phyloP scores from a whole-genome alignment of 2,888 invertebrate genomes.

The Ptilodon capucinus region DNA sequence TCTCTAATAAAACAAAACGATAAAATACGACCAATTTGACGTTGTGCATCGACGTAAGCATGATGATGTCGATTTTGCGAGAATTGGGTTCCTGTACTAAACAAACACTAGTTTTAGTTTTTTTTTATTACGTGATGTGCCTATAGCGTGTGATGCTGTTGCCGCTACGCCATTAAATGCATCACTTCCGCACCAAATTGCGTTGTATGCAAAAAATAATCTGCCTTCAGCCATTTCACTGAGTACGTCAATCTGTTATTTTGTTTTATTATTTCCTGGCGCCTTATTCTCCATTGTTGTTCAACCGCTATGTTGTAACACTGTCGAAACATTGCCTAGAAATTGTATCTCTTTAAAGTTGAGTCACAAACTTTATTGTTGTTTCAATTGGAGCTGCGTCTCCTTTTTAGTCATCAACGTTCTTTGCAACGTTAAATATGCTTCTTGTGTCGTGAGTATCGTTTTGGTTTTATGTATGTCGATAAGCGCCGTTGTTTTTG shows the following conservation, averaged over 20 bases:
- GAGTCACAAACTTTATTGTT: conserved; percentile 34
- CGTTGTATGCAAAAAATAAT: conserved; percentile 7
- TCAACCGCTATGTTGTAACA: conserved; percentile 14
- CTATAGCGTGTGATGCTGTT: neutral
- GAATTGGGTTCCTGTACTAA: too few species aligned
- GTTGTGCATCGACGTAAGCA: too few species aligned
- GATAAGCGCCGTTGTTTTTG: neutral
- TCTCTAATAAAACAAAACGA: too few species aligned
- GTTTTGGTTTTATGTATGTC: conserved; percentile 6
- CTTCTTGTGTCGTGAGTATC: conserved; percentile 19
- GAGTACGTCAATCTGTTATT: conserved; percentile 5
- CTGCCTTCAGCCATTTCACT: conserved; percentile 8
- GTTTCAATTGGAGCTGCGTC: conserved; percentile 39
- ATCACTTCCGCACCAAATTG: conserved; percentile 5
- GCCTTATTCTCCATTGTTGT: conserved; percentile 16
- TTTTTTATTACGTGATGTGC: neutral
- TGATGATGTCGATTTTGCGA: too few species aligned
- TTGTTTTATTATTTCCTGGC: conserved; percentile 26
- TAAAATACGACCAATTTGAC: too few species aligned
- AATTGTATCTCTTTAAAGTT: conserved; percentile 24
- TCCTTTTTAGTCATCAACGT: conserved; percentile 39
- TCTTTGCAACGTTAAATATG: conserved; percentile 15
- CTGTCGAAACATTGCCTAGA: conserved; percentile 30
- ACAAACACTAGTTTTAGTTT: neutral
- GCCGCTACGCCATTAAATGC: neutral